These are phyloP conservation scores for Pygoscelis antarcticus DNA, from an alignment of 2,113 vertebrate genomes.

Conservation along the genomic window DNA sequence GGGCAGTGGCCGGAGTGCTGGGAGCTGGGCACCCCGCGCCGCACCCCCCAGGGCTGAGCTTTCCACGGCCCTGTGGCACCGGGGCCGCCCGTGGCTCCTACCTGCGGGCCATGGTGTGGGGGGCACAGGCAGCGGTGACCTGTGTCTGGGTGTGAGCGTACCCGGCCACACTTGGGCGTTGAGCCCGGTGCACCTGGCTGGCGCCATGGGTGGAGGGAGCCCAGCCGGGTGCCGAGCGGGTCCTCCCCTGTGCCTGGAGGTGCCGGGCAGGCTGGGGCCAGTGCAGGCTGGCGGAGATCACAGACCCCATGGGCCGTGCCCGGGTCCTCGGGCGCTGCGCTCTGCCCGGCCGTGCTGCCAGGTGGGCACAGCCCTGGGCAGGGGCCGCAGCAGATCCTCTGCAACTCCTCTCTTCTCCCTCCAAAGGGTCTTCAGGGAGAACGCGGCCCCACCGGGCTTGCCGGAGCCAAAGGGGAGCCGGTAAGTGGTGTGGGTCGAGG, in stretches of 20 bases:
- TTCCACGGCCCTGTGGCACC: fast-evolving
- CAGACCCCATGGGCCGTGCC: not conserved
- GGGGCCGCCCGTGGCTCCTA: not conserved
- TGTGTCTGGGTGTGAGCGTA: not conserved
- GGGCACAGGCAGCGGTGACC: not conserved
- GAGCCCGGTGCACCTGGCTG: fast-evolving
- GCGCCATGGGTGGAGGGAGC: not conserved
- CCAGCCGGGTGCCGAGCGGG: fast-evolving
- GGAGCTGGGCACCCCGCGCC: not conserved
- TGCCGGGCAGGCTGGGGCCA: not conserved
- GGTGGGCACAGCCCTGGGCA: not conserved
- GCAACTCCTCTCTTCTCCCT: conserved; percentile 41
- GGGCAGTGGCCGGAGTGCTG: not conserved
- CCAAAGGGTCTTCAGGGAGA: conserved; percentile 92
- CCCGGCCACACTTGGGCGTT: fast-evolving
- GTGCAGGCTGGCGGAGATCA: not conserved
- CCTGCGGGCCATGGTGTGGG: fast-evolving
- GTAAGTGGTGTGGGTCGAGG: conserved; percentile 62
- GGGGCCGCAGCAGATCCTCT: not conserved
- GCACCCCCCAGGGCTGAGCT: not conserved
- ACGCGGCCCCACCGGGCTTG: conserved; percentile 78
- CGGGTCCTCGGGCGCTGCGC: fast-evolving
- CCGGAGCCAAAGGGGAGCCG: conserved; percentile 89
- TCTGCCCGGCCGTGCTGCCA: not conserved
- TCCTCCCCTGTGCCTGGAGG: not conserved